A percentile compares a stretch with the other conserved stretches of the same genome.
phyloP scores from a whole-genome alignment of 1,140 invertebrate genomes.

The Berghia stephanieae region DNA sequence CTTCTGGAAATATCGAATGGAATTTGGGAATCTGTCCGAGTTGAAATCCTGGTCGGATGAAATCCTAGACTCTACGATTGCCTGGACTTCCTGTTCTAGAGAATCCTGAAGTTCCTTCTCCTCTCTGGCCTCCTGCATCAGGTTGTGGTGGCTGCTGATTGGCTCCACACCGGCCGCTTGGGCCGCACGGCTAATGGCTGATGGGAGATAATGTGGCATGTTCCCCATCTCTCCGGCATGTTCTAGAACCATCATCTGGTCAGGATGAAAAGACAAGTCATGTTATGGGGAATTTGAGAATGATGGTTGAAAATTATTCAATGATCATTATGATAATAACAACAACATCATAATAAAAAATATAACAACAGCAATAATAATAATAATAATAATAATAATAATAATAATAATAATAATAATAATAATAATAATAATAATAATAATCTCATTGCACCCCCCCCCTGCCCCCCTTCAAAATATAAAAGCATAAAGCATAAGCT shows the following conservation, averaged over 20 bases:
- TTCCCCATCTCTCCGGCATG: conserved; percentile 40
- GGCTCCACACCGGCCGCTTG: conserved; percentile 67
- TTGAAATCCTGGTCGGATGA: conserved; percentile 68
- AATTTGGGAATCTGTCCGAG: conserved; percentile 69
- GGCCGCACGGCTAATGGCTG: conserved; percentile 70
- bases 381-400: not conserved
- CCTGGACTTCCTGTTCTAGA: conserved; percentile 67
- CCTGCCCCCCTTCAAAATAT: too few relatives aligned
- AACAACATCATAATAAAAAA: too few relatives aligned
- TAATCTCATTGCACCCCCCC: too few relatives aligned
- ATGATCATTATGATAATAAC: too few relatives aligned
- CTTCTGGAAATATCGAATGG: conserved; percentile 66
- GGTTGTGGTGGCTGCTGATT: conserved; percentile 66
- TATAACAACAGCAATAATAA: not conserved
- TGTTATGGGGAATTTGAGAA: not conserved
- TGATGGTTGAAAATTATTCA: not conserved
- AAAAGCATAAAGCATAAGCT: too few relatives aligned
- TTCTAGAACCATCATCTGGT: conserved; percentile 64
- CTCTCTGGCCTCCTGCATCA: conserved; percentile 65
- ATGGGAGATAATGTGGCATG: conserved; percentile 46
- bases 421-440: too few relatives aligned
- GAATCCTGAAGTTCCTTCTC: conserved; percentile 66
- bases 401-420: too few relatives aligned
- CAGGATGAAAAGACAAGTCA: conserved; percentile 41
- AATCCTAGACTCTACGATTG: conserved; percentile 64